phyloP scores from a whole-genome alignment of 2,888 invertebrate genomes.

The Acleris sparsana region DNA sequence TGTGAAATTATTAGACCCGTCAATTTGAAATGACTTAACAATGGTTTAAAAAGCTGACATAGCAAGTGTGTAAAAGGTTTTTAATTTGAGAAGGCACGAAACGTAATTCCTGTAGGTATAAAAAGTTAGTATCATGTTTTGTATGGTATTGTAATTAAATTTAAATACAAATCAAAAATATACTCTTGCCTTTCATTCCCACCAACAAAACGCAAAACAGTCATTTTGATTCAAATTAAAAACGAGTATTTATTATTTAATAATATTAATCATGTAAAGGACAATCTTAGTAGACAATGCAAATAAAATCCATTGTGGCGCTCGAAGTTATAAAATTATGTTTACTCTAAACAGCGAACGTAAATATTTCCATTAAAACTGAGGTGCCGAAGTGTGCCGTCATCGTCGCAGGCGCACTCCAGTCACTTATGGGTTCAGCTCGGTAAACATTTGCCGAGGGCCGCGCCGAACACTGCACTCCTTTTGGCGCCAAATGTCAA shows the following conservation, averaged over 20 bases:
- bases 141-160: too few species aligned
- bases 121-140: too few species aligned
- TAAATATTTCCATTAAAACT: slow-evolving; percentile 12
- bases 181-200: too few species aligned
- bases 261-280: too few species aligned
- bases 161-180: too few species aligned
- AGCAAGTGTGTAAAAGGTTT: too few species aligned
- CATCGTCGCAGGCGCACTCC: slow-evolving; percentile 39
- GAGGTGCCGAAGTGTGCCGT: slow-evolving; percentile 16
- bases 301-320: slow-evolving; percentile 6
- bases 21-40: too few species aligned
- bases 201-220: too few species aligned
- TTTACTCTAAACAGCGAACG: slow-evolving; percentile 20
- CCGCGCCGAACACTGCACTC: slow-evolving; percentile 64
- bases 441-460: slow-evolving; percentile 69
- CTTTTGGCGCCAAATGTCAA: slow-evolving; percentile 73
- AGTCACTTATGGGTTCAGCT: slow-evolving; percentile 58
- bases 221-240: neutral
- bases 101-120: too few species aligned
- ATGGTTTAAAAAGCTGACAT: too few species aligned
- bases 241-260: neutral
- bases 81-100: too few species aligned
- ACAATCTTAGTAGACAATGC: slow-evolving; percentile 1
- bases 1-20: too few species aligned
- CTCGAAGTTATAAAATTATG: slow-evolving; percentile 10